These are phyloP conservation scores for Mimas tiliae DNA, from an alignment of 2,888 invertebrate species.

Conservation along the genomic window DNA sequence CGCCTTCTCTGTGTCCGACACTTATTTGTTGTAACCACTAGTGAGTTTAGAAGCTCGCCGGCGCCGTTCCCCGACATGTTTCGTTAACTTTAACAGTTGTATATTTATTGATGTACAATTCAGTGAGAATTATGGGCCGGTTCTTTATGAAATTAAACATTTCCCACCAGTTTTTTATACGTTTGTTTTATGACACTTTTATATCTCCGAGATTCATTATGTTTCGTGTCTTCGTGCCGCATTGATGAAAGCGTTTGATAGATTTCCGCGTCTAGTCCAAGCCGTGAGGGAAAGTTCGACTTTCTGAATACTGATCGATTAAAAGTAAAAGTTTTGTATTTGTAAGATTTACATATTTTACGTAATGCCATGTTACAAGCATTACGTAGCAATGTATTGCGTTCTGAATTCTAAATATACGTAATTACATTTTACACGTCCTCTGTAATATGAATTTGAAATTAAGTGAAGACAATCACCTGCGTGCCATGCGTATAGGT, in stretches of 20 bases:
- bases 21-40: constrained; percentile 58
- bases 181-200: constrained; percentile 34
- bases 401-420: constrained; percentile 42
- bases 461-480: constrained; percentile 1
- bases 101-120: constrained; percentile 58
- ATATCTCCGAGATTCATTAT: constrained; percentile 20
- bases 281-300: constrained; percentile 60
- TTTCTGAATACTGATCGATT: constrained; percentile 76
- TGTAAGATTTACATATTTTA: constrained; percentile 53
- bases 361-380: constrained; percentile 56
- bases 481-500: constrained; percentile 22
- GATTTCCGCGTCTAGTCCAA: constrained; percentile 23
- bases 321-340: constrained; percentile 71
- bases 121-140: constrained; percentile 39
- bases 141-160: constrained; percentile 37
- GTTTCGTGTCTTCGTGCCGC: neutral
- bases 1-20: constrained; percentile 40
- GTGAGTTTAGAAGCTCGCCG: constrained; percentile 66
- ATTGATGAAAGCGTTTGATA: constrained; percentile 22
- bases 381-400: constrained; percentile 40
- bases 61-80: constrained; percentile 62
- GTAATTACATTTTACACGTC: constrained; percentile 37
- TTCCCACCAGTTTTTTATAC: constrained; percentile 29
- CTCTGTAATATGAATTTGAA: constrained; percentile 32
- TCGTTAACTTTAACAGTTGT: constrained; percentile 68